A percentile compares a stretch with the other conserved stretches of the same genome.
phyloP scores from a whole-genome alignment of 1,140 invertebrate species.

The Drosophila kikkawai region DNA sequence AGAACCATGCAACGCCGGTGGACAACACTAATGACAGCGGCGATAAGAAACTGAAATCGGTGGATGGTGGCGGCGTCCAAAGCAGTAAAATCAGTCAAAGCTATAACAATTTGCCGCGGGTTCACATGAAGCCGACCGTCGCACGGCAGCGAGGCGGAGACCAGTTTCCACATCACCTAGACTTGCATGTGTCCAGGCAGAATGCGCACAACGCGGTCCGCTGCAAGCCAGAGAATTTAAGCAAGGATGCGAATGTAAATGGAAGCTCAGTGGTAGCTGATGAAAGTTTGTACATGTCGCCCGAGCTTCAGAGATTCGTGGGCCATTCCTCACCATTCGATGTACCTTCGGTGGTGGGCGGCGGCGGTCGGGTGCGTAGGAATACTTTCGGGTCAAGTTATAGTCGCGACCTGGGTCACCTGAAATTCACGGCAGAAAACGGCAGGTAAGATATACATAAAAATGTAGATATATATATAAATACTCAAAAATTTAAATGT shows the following conservation, averaged over 20 bases:
- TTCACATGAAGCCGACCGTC: slow-evolving; percentile 56
- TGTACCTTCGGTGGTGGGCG: slow-evolving; percentile 9
- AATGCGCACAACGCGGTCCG: slow-evolving; percentile 13
- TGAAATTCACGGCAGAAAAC: slow-evolving; percentile 49
- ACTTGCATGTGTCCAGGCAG: slow-evolving; percentile 38
- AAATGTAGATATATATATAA: too few species aligned
- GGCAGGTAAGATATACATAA: slow-evolving; percentile 2
- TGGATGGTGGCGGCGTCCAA: slow-evolving; percentile 18
- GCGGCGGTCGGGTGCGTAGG: slow-evolving; percentile 45
- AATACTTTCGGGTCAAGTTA: slow-evolving; percentile 62
- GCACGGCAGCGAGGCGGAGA: slow-evolving; percentile 27
- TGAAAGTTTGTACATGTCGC: slow-evolving; percentile 31
- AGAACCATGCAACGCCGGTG: neutral
- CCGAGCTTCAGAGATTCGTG: slow-evolving; percentile 44
- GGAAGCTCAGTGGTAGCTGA: slow-evolving; percentile 19
- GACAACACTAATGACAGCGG: slow-evolving; percentile 5
- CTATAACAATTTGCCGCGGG: slow-evolving; percentile 69
- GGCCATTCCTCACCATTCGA: slow-evolving; percentile 32
- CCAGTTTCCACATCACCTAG: slow-evolving; percentile 39
- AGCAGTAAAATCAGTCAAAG: slow-evolving; percentile 61
- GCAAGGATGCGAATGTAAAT: slow-evolving; percentile 10
- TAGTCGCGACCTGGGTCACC: slow-evolving; percentile 50
- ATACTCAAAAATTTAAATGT: too few species aligned
- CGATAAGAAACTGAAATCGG: slow-evolving; percentile 10
- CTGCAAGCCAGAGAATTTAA: slow-evolving; percentile 12